Base-by-base conservation (phyloP, 1,140 invertebrate species). In the Augochlora pura region DNA sequence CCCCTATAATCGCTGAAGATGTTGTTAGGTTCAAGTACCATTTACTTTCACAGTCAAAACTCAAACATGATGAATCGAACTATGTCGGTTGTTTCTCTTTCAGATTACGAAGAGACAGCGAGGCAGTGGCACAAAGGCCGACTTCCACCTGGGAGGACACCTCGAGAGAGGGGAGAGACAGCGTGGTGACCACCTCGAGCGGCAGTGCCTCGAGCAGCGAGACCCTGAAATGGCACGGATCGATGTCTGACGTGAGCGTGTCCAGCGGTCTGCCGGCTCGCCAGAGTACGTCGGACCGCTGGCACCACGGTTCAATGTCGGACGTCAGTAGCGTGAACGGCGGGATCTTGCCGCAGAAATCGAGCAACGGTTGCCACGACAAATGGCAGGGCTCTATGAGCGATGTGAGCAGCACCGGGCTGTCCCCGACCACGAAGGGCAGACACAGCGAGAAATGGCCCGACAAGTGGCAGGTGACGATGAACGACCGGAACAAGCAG, bases 191-290 rank as follows among this genome's bases (percentile, higher is more conserved):
- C 49, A 92, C 92, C 25, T 95, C 95, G 70, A 95, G 95, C 39
- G 95, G 95, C 46, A 95, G 95, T 89, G 96, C 95, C 59, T 96
- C 96, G 60, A 96, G 96, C 49, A 96, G 96, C 84, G 97, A 97
- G 87, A 97, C 96, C 10, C 91, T 97, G 2, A 97, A 97, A 92
- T 97, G 96, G 96, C 95, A 96, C 85, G 96, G 96, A 38, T 96
- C 96, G 9, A 95, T 96, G 93, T 96, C 96, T 87, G 96, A 96
- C 87, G 94, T 97, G 14, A 96, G 96, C 79, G 94, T 96, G 27
- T 94, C 95, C 8, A 95, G 95, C 54, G 92, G 91, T 0, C 82
- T 92, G 54, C 90, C 91, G 2, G 77, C 86, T n/a, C 88, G 91
- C n/a, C 90, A 88, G 38, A 81, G 74, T 70, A 64, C 60, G 16